phyloP scores from a whole-genome alignment of 2,888 invertebrate genomes.

The Herminia tarsipennalis region DNA sequence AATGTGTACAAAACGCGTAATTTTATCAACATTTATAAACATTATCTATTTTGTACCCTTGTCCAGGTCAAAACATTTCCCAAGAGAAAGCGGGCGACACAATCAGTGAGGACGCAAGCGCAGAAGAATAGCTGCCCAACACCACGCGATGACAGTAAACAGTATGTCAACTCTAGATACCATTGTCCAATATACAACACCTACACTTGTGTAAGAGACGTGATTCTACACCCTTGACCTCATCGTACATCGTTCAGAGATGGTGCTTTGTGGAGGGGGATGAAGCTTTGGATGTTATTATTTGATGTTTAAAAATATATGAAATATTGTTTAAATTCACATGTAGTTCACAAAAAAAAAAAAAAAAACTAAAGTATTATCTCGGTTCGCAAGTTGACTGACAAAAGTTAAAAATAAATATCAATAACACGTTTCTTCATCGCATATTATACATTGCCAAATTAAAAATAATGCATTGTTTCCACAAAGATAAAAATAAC shows the following conservation, averaged over 20 bases:
- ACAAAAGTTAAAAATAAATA: too few species aligned
- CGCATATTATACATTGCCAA: too few species aligned
- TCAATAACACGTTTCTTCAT: too few species aligned
- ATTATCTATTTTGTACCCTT: too few species aligned
- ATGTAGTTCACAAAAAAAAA: too few species aligned
- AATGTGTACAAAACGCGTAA: too few species aligned
- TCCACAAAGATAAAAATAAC: too few species aligned
- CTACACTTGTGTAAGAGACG: slow-evolving; percentile 37
- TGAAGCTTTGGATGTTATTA: not conserved
- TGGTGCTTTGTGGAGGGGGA: not conserved
- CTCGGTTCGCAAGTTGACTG: too few species aligned
- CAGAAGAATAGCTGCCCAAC: slow-evolving; percentile 71
- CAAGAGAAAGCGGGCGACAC: slow-evolving; percentile 83
- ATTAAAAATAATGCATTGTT: too few species aligned
- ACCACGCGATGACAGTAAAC: slow-evolving; percentile 68
- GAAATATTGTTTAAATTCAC: not conserved
- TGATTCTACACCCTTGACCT: slow-evolving; percentile 32
- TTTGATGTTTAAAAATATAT: not conserved
- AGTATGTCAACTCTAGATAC: slow-evolving; percentile 83
- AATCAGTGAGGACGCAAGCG: slow-evolving; percentile 80
- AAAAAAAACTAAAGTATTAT: too few species aligned
- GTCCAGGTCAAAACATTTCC: slow-evolving; percentile 84
- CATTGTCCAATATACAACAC: slow-evolving; percentile 62
- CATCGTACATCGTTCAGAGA: not conserved
- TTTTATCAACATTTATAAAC: too few species aligned